Percentiles rank a stretch among this genome's conserved stretches.
Conservation (phyloP, 2,888 invertebrate genomes). For the Parnassius orleans region DNA sequence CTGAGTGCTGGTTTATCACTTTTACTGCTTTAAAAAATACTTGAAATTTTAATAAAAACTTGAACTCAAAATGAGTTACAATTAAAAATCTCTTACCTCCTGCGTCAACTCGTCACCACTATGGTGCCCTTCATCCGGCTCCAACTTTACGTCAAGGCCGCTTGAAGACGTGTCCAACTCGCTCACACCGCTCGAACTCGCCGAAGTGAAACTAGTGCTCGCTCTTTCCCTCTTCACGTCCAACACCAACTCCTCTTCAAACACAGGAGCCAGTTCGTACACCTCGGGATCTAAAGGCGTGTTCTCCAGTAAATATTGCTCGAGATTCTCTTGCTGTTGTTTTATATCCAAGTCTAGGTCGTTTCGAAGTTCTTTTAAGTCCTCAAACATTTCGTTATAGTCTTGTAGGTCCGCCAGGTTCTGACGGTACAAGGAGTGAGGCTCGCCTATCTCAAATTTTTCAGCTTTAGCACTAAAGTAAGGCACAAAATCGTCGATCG, state of each 20-base stretch:
- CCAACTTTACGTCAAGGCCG: constrained; percentile 61
- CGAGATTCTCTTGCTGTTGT: constrained; percentile 62
- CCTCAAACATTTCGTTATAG: constrained; percentile 68
- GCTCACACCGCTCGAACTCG: constrained; percentile 74
- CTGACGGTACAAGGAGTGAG: constrained; percentile 77
- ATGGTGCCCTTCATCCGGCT: constrained; percentile 72
- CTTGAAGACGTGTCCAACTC: constrained; percentile 67
- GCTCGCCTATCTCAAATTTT: constrained; percentile 57
- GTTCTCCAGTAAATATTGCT: constrained; percentile 69
- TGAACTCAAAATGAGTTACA: no score
- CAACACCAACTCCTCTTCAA: constrained; percentile 64
- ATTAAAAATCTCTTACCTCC: constrained; percentile 57
- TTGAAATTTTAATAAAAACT: no score
- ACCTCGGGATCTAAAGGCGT: constrained; percentile 66
- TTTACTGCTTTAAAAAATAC: no score
- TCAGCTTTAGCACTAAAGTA: constrained; percentile 63
- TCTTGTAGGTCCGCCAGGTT: constrained; percentile 81
- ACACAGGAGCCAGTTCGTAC: constrained; percentile 64
- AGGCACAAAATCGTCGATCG: constrained; percentile 68
- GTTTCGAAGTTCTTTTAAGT: constrained; percentile 59
- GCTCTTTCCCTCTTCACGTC: constrained; percentile 73
- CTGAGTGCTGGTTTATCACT: no score
- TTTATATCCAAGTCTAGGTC: constrained; percentile 70
- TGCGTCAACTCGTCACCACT: constrained; percentile 75
- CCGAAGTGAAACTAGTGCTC: constrained; percentile 75